Evolutionary conservation across 2,888 invertebrate species (phyloP).

Genomic region (Ischnura elegans): DNA sequence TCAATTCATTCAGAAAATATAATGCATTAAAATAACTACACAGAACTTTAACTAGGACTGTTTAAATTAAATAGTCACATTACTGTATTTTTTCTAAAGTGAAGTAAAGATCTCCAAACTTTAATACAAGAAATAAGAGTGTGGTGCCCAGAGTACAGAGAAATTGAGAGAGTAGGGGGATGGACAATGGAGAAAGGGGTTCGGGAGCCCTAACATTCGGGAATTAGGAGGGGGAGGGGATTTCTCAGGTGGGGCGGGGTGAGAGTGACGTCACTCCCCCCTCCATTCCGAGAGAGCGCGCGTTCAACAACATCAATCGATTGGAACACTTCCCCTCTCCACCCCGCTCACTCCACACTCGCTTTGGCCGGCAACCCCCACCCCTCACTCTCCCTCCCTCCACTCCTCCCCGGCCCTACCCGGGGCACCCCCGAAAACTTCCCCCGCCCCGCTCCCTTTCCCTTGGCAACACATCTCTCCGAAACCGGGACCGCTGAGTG

Average conservation of each 20-base stretch:
- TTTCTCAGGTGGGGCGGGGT: not conserved
- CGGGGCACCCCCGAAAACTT: not conserved
- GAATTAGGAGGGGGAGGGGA: not conserved
- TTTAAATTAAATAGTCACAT: too few species aligned
- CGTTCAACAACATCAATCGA: constrained; percentile 61
- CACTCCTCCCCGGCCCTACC: not conserved
- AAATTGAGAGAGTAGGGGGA: not conserved
- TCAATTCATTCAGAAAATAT: too few species aligned
- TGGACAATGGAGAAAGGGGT: not conserved
- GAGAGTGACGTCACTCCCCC: constrained; percentile 34
- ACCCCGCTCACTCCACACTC: not conserved
- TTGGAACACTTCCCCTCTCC: constrained; percentile 26
- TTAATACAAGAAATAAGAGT: too few species aligned
- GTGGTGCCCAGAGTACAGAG: not conserved
- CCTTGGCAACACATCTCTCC: constrained; percentile 30
- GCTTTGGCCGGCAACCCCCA: not conserved
- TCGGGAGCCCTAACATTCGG: not conserved
- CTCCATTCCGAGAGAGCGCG: not conserved
- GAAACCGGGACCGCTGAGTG: constrained; percentile 50
- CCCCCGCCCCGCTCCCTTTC: not conserved
- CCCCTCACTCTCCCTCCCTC: not conserved
- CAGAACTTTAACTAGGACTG: too few species aligned
- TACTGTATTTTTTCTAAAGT: too few species aligned
- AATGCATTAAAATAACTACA: too few species aligned
- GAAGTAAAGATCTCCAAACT: too few species aligned